Evolutionary conservation across 2,797 vertebrate genomes (phyloP).

Genomic region (Mionectes olivaceus): DNA sequence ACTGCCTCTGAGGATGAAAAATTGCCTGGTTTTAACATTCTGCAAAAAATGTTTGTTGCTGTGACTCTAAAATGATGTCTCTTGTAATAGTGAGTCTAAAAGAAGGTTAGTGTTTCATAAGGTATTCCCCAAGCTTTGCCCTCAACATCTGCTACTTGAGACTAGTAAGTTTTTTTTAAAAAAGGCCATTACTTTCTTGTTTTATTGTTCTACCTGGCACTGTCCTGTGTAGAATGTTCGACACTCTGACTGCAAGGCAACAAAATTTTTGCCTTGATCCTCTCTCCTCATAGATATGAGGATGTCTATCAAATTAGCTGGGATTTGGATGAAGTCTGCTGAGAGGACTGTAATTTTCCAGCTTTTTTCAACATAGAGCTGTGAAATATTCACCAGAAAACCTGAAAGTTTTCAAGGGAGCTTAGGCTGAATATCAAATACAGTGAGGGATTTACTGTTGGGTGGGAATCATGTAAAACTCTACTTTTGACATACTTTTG

Average conservation of each 20-base stretch:
- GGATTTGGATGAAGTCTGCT: neutral
- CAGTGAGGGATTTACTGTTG: neutral
- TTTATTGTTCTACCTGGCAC: neutral
- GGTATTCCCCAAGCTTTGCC: neutral
- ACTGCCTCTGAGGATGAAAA: neutral
- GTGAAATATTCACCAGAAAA: neutral
- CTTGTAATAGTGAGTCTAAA: neutral
- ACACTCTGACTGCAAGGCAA: neutral
- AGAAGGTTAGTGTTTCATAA: neutral
- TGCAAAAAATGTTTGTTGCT: neutral
- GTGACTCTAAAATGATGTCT: neutral
- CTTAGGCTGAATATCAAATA: constrained; percentile 16
- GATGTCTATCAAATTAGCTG: neutral
- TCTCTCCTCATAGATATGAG: neutral
- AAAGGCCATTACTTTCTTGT: neutral
- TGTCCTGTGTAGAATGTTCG: neutral
- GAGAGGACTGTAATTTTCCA: neutral
- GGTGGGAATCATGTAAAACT: constrained; percentile 6
- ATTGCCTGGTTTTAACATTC: neutral
- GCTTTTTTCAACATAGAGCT: neutral
- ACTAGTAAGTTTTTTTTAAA: neutral
- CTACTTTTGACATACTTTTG: constrained; percentile 21
- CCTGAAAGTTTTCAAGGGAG: constrained; percentile 11
- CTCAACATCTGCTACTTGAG: neutral
- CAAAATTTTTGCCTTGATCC: neutral